A percentile compares a stretch with the other conserved stretches of the same genome.
Conservation (phyloP, 2,888 invertebrate species). For the Resseliella maxima region DNA sequence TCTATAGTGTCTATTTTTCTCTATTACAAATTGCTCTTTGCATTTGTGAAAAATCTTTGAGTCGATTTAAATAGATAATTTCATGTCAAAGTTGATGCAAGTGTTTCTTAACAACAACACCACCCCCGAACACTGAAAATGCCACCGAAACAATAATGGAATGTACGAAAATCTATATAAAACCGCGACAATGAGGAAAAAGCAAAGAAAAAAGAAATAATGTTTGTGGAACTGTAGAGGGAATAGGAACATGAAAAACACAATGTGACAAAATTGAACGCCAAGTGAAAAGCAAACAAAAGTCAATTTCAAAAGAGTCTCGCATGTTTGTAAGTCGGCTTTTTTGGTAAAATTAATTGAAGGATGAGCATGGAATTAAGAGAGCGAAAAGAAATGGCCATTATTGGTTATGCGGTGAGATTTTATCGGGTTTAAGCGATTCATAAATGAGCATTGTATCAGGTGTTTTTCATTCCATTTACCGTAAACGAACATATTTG, state of each 20-base stretch:
- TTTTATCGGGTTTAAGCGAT: background rate
- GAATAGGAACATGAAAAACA: no score
- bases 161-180: no score
- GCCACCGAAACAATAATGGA: background rate
- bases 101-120: constrained; percentile 15
- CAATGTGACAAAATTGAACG: no score
- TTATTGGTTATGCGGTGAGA: background rate
- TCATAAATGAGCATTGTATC: background rate
- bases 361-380: background rate
- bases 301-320: background rate
- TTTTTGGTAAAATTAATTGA: background rate
- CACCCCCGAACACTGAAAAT: background rate
- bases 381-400: background rate
- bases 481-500: background rate
- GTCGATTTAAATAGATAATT: constrained; percentile 34
- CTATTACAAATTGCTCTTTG: background rate
- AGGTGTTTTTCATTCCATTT: background rate
- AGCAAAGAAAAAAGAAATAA: no score
- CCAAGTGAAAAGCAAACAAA: no score
- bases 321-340: background rate
- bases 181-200: no score
- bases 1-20: background rate
- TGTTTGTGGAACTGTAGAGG: no score
- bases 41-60: background rate
- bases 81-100: constrained; percentile 38